phyloP scores from a whole-genome alignment of 30 jellyfish, hydroid and myxozoan genomes.

The Pseudorhiza aurosa region DNA sequence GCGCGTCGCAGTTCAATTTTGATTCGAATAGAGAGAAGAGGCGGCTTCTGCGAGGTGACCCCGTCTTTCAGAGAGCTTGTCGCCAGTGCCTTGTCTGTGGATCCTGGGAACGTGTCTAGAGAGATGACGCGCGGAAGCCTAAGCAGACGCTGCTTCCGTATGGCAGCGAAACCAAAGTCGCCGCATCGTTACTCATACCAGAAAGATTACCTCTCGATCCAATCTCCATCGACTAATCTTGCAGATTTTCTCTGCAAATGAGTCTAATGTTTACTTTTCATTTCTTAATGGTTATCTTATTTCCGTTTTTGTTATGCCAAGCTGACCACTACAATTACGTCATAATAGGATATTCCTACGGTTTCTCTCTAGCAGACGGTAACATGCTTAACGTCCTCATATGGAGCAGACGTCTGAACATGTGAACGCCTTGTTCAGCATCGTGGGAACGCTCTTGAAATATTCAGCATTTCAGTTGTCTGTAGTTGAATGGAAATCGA shows the following conservation, averaged over 20 bases:
- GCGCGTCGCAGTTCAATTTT: too few relatives aligned
- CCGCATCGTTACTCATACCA: not conserved
- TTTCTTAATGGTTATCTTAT: conserved; percentile 17
- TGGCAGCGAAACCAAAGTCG: not conserved
- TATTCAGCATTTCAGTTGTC: not conserved
- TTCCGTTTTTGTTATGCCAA: conserved; percentile 23
- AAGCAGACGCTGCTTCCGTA: not conserved
- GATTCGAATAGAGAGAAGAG: too few relatives aligned
- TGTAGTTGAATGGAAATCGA: not conserved
- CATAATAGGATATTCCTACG: conserved; percentile 17
- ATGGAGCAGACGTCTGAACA: conserved; percentile 36
- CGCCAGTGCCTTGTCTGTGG: not conserved
- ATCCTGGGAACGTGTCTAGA: conserved; percentile 3
- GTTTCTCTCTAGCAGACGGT: conserved; percentile 21
- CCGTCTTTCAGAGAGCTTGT: not conserved
- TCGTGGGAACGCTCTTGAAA: conserved; percentile 51
- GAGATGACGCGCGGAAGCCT: not conserved
- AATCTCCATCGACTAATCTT: conserved; percentile 10
- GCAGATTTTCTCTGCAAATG: not conserved
- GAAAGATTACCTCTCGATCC: not conserved
- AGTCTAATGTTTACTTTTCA: conserved; percentile 16
- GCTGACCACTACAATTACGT: conserved; percentile 47
- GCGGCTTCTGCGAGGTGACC: too few relatives aligned
- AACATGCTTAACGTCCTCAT: conserved; percentile 5
- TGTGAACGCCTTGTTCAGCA: conserved; percentile 15